phyloP scores from a whole-genome alignment of 2,113 vertebrate species.

The Rana temporaria region DNA sequence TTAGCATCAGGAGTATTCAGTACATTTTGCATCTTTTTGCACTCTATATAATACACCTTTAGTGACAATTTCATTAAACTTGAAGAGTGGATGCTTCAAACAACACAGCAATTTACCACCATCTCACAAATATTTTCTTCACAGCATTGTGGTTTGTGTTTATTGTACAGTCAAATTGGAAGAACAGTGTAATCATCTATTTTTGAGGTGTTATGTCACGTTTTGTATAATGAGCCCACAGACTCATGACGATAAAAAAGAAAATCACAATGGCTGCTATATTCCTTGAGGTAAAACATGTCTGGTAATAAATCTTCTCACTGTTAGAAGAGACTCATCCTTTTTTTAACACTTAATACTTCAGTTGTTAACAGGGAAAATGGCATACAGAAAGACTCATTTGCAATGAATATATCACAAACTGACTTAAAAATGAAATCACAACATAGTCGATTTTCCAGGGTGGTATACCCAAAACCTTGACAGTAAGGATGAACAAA shows the following conservation, averaged over 20 bases:
- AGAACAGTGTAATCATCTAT: constrained; percentile 46
- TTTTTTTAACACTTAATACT: neutral
- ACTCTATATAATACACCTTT: neutral
- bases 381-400: neutral
- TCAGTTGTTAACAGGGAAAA: neutral
- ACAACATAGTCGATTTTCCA: no score
- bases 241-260: constrained; percentile 51
- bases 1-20: neutral
- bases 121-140: constrained; percentile 37
- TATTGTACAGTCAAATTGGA: constrained; percentile 20
- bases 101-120: constrained; percentile 11
- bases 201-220: constrained; percentile 58
- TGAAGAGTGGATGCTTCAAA: neutral
- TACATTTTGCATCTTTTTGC: neutral
- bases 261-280: constrained; percentile 60
- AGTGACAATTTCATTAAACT: neutral
- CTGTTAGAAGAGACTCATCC: neutral
- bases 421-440: no score
- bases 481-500: no score
- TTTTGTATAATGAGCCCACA: constrained; percentile 67
- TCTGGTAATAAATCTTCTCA: neutral
- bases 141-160: constrained; percentile 6
- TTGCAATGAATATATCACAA: neutral
- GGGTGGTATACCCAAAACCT: no score
- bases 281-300: constrained; percentile 54